Evolutionary conservation across 1,140 invertebrate genomes (phyloP).

Genomic region (Drosophila sulfurigaster): DNA sequence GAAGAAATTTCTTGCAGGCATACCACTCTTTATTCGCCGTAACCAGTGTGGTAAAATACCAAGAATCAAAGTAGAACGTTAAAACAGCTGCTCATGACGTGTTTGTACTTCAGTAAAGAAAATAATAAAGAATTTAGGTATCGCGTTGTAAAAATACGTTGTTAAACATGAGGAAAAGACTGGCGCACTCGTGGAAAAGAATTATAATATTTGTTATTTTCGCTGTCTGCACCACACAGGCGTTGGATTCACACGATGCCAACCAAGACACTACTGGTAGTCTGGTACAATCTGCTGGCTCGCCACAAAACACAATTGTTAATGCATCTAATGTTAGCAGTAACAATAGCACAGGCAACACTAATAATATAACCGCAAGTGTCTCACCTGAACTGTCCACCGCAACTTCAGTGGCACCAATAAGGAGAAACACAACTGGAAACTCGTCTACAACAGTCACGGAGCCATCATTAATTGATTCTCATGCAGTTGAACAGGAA

Average conservation of each 20-base stretch:
- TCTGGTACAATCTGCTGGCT: not conserved
- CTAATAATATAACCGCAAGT: not conserved
- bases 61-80: not conserved
- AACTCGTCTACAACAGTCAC: conserved; percentile 59
- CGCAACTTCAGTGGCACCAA: not conserved
- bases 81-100: conserved; percentile 55
- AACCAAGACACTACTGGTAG: not conserved
- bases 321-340: conserved; percentile 10
- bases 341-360: not conserved
- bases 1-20: not conserved
- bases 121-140: conserved; percentile 13
- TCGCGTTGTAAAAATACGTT: not conserved
- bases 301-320: not conserved
- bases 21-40: not conserved
- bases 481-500: conserved; percentile 96
- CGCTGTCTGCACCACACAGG: not conserved
- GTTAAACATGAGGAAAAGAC: conserved; percentile 22
- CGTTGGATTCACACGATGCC: conserved; percentile 2
- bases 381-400: not conserved
- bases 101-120: conserved; percentile 18
- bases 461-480: conserved; percentile 86
- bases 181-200: conserved; percentile 3
- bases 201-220: conserved; percentile 18
- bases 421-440: conserved; percentile 21
- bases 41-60: conserved; percentile 38